Evolutionary conservation across 2,797 vertebrate species (phyloP).

Genomic region (Chelmon rostratus): DNA sequence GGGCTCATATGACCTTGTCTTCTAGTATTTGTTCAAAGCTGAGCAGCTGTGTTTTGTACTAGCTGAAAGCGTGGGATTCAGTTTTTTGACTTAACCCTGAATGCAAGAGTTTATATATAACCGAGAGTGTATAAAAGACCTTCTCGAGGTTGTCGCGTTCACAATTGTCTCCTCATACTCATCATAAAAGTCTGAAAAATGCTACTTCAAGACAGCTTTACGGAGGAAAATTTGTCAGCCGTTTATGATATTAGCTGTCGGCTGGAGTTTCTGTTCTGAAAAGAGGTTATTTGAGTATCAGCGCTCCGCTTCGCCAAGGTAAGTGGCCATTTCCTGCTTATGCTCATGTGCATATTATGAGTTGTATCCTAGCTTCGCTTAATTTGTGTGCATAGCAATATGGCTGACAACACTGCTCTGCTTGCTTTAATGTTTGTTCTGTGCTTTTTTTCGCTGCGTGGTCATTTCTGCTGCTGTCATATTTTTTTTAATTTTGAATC

Average conservation of each 20-base stretch:
- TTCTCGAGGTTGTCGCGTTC: not conserved
- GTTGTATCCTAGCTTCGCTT: not conserved
- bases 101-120: not conserved
- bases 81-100: not conserved
- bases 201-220: not conserved
- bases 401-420: not conserved
- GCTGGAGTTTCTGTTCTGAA: not conserved
- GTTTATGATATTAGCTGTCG: not conserved
- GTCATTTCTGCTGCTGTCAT: not conserved
- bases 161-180: not conserved
- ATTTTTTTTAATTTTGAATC: not conserved
- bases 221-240: not conserved
- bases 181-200: too few relatives aligned
- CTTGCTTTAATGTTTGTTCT: not conserved
- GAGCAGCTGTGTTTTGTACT: not conserved
- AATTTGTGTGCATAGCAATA: not conserved
- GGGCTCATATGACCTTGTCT: not conserved
- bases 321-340: not conserved
- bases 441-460: not conserved
- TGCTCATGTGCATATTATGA: not conserved
- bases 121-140: not conserved
- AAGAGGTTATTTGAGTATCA: not conserved
- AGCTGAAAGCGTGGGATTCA: not conserved
- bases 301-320: not conserved
- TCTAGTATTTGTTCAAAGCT: not conserved